A percentile compares a stretch with the other conserved stretches of the same genome.
Conservation (phyloP, 1,140 invertebrate genomes). For the Elysia chlorotica region DNA sequence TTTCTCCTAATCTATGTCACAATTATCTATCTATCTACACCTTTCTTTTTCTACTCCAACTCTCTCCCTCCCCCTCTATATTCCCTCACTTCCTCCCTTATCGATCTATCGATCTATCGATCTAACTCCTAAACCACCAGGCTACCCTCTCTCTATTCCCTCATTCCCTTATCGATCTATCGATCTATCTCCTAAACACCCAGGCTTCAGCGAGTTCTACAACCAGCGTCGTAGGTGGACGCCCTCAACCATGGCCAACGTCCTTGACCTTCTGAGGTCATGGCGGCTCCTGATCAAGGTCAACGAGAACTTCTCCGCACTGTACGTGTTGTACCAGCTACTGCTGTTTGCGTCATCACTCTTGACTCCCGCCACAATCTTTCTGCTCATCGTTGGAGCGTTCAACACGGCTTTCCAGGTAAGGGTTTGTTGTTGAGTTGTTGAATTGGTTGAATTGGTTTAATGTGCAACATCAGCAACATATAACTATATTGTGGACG, state of each 20-base stretch:
- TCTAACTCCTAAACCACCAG: background rate
- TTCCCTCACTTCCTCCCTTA: too few species aligned
- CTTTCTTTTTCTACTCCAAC: too few species aligned
- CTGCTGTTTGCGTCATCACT: conserved; percentile 67
- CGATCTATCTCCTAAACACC: background rate
- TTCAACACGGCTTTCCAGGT: conserved; percentile 65
- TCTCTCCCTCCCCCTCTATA: too few species aligned
- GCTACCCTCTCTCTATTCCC: background rate
- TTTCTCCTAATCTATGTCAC: conserved; percentile 1
- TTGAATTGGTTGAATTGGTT: too few species aligned
- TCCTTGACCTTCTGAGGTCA: conserved; percentile 67
- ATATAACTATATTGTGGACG: too few species aligned
- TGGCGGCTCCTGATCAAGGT: conserved; percentile 44
- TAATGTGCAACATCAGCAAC: too few species aligned
- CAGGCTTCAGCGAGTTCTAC: conserved; percentile 70
- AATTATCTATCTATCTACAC: background rate
- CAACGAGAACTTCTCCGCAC: conserved; percentile 53
- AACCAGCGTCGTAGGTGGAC: conserved; percentile 71
- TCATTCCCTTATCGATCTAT: background rate
- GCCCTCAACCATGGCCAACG: conserved; percentile 73
- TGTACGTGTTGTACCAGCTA: conserved; percentile 56
- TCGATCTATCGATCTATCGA: too few species aligned
- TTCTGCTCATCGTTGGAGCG: conserved; percentile 72
- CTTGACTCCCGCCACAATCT: conserved; percentile 71
- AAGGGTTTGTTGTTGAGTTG: too few species aligned